Conservation (phyloP, 2,797 vertebrate genomes). For the Alexandromys oeconomus region DNA sequence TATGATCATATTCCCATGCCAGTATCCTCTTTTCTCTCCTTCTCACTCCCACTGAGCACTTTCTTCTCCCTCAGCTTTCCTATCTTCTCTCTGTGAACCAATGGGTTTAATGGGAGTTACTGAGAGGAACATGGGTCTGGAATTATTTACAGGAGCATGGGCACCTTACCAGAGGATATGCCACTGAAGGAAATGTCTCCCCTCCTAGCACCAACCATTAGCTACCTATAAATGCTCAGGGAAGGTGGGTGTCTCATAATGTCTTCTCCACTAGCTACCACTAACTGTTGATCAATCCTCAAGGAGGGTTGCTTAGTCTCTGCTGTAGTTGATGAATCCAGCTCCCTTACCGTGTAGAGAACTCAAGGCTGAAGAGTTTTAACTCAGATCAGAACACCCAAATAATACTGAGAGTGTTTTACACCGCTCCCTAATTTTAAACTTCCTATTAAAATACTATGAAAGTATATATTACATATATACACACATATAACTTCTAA, state of each 20-base stretch:
- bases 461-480: not conserved
- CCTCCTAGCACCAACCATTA: not conserved
- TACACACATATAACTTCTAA: too few relatives aligned
- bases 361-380: not conserved
- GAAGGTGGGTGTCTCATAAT: not conserved
- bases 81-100: not conserved
- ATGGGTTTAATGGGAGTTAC: not conserved
- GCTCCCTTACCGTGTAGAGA: not conserved
- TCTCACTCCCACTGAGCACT: not conserved
- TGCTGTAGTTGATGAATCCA: not conserved
- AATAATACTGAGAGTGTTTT: not conserved
- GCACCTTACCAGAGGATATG: not conserved
- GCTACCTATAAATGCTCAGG: not conserved
- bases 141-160: not conserved
- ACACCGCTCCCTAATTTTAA: not conserved
- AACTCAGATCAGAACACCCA: not conserved
- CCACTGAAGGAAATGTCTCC: not conserved
- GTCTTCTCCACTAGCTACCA: not conserved
- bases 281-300: not conserved
- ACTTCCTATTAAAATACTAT: conserved; percentile 47
- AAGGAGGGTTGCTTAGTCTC: not conserved
- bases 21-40: not conserved
- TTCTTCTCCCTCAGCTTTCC: not conserved
- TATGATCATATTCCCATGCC: not conserved
- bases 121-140: not conserved